A percentile compares a stretch with the other conserved stretches of the same genome.
phyloP scores from a whole-genome alignment of 2,113 vertebrate species.

The Steatornis caripensis region DNA sequence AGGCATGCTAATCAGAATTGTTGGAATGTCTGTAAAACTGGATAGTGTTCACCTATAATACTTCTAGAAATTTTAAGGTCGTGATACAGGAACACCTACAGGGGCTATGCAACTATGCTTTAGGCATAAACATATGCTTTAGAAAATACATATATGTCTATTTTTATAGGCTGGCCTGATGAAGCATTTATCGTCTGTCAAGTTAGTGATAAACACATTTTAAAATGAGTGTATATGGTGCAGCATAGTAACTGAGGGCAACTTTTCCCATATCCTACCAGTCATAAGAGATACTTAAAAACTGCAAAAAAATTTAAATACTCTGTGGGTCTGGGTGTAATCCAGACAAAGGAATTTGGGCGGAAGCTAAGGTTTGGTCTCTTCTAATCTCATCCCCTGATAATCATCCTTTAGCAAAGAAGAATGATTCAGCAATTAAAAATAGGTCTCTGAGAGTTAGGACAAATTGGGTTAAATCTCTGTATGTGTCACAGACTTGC shows the following conservation, averaged over 20 bases:
- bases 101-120: neutral
- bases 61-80: neutral
- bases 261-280: neutral
- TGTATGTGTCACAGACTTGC: neutral
- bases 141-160: neutral
- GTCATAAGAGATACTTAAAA: neutral
- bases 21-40: neutral
- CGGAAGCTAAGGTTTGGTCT: neutral
- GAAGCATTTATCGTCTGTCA: neutral
- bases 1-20: neutral
- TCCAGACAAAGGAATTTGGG: neutral
- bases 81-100: neutral
- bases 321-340: neutral
- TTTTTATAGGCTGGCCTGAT: neutral
- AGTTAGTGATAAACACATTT: neutral
- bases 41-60: neutral
- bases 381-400: neutral
- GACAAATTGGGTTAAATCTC: neutral
- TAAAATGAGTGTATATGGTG: neutral
- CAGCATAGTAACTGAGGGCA: neutral
- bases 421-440: neutral
- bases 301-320: neutral
- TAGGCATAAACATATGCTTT: too few species aligned
- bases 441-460: neutral
- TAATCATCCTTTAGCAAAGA: neutral